These are phyloP conservation scores for Drosophila lini DNA, from an alignment of 1,140 invertebrate species.

Conservation along the genomic window DNA sequence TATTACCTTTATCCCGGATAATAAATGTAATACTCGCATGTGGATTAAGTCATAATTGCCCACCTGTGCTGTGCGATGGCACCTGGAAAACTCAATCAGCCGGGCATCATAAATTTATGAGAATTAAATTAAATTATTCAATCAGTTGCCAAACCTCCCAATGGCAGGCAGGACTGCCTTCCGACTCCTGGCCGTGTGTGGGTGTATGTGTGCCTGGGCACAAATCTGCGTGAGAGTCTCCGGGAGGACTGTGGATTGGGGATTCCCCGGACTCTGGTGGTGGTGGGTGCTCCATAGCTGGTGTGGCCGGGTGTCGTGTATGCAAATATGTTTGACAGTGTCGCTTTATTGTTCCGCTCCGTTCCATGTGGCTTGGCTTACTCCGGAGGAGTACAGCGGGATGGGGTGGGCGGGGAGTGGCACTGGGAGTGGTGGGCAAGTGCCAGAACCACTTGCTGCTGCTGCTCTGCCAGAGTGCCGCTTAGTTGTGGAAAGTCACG, in stretches of 20 bases:
- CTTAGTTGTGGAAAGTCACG: slow-evolving; percentile 78
- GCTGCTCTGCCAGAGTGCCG: slow-evolving; percentile 10
- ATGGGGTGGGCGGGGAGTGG: background rate
- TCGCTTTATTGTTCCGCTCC: slow-evolving; percentile 77
- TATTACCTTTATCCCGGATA: background rate
- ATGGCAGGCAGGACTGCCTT: background rate
- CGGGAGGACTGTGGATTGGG: slow-evolving; percentile 3
- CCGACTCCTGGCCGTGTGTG: background rate
- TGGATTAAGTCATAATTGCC: slow-evolving; percentile 29
- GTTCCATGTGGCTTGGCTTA: slow-evolving; percentile 64
- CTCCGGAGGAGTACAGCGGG: slow-evolving; percentile 2
- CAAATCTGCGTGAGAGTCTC: slow-evolving; percentile 40
- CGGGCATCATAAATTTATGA: slow-evolving; percentile 47
- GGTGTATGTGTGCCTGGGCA: background rate
- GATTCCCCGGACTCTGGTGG: slow-evolving; percentile 2
- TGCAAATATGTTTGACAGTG: slow-evolving; percentile 77
- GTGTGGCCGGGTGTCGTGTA: slow-evolving; percentile 55
- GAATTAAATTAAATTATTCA: slow-evolving; percentile 51
- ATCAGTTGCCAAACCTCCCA: slow-evolving; percentile 33
- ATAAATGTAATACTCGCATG: slow-evolving; percentile 26
- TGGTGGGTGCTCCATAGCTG: background rate
- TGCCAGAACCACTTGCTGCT: slow-evolving; percentile 55
- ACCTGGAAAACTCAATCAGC: slow-evolving; percentile 42
- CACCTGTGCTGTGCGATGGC: slow-evolving; percentile 5
- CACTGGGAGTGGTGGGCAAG: slow-evolving; percentile 39